Base-by-base conservation (phyloP, 2,797 vertebrate species). In the Oreortyx pictus region DNA sequence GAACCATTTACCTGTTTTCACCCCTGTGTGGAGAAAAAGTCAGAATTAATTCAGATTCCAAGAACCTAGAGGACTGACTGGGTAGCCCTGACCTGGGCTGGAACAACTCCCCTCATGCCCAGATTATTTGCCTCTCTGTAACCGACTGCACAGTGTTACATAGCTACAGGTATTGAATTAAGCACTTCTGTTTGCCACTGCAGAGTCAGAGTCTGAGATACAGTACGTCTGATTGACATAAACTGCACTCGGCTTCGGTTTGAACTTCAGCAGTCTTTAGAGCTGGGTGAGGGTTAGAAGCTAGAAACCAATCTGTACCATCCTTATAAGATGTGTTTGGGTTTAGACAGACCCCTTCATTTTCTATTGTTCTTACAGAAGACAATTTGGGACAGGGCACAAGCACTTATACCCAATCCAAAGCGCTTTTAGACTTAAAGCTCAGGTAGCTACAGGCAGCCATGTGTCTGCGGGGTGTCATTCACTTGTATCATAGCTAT, bases 301-400 rank as follows among this genome's bases (percentile, higher is more conserved):
- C n/a, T 67, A 31, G 35, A 61, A 94, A 70, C 7, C 46, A 33
- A 82, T 88, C 70, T 71, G 9, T 82, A 61, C 47, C 33, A n/a
- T 49, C 60, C 7, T 50, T 79, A 2, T n/a, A 33, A 70, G 64
- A 64, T 39, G 47, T 33, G 41, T 11, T 44, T 43, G 24, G 43
- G 37, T 41, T 84, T 56, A 25, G 57, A 79, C n/a, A 83, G 81
- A 43, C 39, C 46, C 41, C n/a, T 39, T 92, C 33, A 61, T 84
- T 64, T 67, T 82, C 57, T 73, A 13, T 27, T 88, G 47, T 39
- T 64, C 77, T 62, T 73, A 61, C 61, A 86, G 37, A 79, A 85
- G 31, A 12, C 18, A 29, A 16, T 89, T 49, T 37, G 37, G 68
- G 65, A 52, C 70, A 74, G 56, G 27, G 14, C 19, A 67, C 84